Evolutionary conservation across 2,797 vertebrate genomes (phyloP).

Genomic region (Toxotes lorentzi): DNA sequence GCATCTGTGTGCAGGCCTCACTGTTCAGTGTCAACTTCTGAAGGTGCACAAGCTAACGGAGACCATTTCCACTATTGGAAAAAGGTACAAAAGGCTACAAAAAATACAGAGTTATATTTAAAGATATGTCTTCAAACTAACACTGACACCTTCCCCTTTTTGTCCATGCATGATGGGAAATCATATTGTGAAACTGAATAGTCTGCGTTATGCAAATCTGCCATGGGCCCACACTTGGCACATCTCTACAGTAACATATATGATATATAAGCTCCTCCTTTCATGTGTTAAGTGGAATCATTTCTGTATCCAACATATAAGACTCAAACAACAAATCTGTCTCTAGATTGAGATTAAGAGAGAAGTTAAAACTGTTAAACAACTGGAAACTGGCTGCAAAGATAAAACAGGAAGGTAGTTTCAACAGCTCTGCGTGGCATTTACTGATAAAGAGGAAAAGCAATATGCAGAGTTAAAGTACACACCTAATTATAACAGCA

Average conservation of each 20-base stretch:
- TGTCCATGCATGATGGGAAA: conserved; percentile 54
- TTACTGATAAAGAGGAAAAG: conserved; percentile 52
- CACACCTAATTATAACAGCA: conserved; percentile 2
- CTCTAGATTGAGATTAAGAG: not conserved
- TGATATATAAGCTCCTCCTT: not conserved
- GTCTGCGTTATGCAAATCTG: conserved; percentile 59
- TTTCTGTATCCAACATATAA: not conserved
- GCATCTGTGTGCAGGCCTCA: not conserved
- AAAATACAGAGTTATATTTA: not conserved
- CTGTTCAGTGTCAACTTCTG: not conserved
- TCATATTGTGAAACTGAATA: conserved; percentile 53
- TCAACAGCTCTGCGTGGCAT: conserved; percentile 35
- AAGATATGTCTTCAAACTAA: not conserved
- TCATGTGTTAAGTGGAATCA: not conserved
- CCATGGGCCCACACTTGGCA: conserved; percentile 15
- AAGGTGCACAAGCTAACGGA: not conserved
- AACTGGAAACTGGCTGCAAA: conserved; percentile 21
- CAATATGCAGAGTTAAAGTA: not conserved
- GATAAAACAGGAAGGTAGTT: conserved; percentile 60
- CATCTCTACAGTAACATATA: conserved; percentile 13
- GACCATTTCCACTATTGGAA: not conserved
- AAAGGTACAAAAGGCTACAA: not conserved
- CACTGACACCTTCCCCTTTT: conserved; percentile 56
- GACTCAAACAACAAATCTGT: not conserved
- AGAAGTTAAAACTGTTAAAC: conserved; percentile 33